Evolutionary conservation across 2,797 vertebrate genomes (phyloP), one percentile per base, ranked within the genome.

Genomic region (Miopithecus talapoin): DNA sequence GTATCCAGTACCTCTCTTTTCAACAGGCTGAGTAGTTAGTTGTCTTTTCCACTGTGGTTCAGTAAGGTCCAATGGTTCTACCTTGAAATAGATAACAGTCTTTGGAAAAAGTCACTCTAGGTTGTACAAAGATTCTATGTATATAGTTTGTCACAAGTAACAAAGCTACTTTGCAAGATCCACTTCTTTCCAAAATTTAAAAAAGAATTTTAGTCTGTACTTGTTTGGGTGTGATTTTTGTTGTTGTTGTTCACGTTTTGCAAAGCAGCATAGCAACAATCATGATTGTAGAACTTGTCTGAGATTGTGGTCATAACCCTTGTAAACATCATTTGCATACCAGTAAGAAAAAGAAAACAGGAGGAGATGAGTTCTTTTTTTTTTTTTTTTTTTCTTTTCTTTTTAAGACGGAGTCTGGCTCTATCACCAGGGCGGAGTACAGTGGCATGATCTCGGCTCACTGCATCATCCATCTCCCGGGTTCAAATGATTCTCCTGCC

Each of bases 381-480:
- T 14, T 61, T 33, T 33, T 16, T 3, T 1, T 6, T 1, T 61
- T 59, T 2, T 28, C 5, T 61, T 24, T 5, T 7, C 5, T 30
- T 14, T 57, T 24, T 1, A 1, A 64, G 61, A 64, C 1, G 0
- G 16, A n/a, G 30, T n/a, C 61, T 64, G 0, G 1, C 30, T 33
- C 7, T 64, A 1, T 64, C 16, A 64, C 61, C 61, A n/a, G 30
- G 61, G 3, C 8, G 16, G 61, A 64, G 30, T 64, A 3, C 61
- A 64, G 1, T n/a, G 7, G 16, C 33, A 14, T 8, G 30, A 33
- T 64, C 16, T 64, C 7, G 3, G 30, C 30, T n/a, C 61, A n/a
- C 61, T 64, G 30, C 30, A 64, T 8, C 30, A 7, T 8, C 61
- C 1, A 17, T 7, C 30, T n/a, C 61, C 14, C 61, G 1, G 7